Conservation (phyloP, 1,140 invertebrate genomes). For the Ceratitis capitata region DNA sequence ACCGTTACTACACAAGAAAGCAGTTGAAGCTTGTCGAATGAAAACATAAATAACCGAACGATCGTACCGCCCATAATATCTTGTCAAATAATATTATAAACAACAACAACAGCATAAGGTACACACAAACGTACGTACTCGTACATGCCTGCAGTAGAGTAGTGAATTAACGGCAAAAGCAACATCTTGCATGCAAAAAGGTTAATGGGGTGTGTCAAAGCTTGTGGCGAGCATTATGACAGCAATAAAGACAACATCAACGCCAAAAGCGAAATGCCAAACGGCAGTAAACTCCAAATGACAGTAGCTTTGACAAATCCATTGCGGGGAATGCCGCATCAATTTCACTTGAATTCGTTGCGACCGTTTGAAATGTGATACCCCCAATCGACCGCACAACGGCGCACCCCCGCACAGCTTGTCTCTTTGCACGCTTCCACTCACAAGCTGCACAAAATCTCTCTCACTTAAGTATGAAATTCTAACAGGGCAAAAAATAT, state of each 20-base stretch:
- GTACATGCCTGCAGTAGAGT: background rate
- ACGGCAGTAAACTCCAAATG: constrained; percentile 33
- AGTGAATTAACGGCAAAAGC: background rate
- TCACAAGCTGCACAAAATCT: background rate
- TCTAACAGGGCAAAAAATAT: background rate
- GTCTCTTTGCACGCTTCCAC: background rate
- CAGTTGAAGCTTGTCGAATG: constrained; percentile 23
- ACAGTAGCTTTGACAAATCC: constrained; percentile 20
- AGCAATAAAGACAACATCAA: constrained; percentile 31
- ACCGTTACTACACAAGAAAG: background rate
- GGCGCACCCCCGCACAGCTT: background rate
- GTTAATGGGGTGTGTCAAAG: constrained; percentile 60
- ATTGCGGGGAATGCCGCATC: background rate
- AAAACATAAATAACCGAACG: constrained; percentile 22
- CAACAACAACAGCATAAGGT: background rate
- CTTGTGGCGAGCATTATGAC: constrained; percentile 53
- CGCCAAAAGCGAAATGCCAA: background rate
- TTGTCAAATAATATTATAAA: constrained; percentile 1
- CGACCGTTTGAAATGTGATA: constrained; percentile 16
- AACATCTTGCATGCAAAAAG: constrained; percentile 38
- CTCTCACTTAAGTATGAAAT: constrained; percentile 9
- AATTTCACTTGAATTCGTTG: constrained; percentile 23
- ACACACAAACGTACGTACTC: background rate
- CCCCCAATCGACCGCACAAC: background rate
- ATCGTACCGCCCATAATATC: constrained; percentile 37